Percentiles rank a stretch among this genome's conserved stretches.
Evolutionary conservation across 2,797 vertebrate species (phyloP).

Genomic region (Cossypha polioptera): DNA sequence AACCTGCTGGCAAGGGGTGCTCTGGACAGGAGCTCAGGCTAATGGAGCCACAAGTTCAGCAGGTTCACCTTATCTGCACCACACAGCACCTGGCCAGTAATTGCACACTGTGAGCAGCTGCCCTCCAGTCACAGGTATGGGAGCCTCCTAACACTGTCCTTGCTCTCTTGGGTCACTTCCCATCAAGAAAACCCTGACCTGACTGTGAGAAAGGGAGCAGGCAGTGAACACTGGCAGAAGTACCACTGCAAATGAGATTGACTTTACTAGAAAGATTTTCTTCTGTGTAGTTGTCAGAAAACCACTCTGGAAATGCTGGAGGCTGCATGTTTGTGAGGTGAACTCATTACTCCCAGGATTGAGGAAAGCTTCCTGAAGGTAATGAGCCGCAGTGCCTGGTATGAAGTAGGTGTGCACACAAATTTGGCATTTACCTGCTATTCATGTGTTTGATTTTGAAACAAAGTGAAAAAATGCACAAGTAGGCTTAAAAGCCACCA

Average conservation of each 20-base stretch:
- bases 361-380: neutral
- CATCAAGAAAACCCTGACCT: neutral
- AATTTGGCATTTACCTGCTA: neutral
- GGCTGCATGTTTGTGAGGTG: neutral
- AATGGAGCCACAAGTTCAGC: neutral
- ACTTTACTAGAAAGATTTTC: neutral
- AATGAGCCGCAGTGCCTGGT: conserved; percentile 15
- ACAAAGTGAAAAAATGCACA: conserved; percentile 8
- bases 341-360: neutral
- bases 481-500: neutral
- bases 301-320: neutral
- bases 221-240: neutral
- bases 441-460: conserved; percentile 33
- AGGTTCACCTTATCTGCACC: neutral
- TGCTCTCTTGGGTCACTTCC: rapidly evolving
- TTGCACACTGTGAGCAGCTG: neutral
- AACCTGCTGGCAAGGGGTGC: neutral
- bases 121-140: neutral
- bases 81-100: neutral
- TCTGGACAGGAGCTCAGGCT: neutral
- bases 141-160: neutral
- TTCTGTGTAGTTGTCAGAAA: neutral
- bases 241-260: neutral
- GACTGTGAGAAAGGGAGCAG: neutral
- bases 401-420: conserved; percentile 22